Evolutionary conservation across 2,888 invertebrate species (phyloP).

Genomic region (Lepidocyrtinus sp.): DNA sequence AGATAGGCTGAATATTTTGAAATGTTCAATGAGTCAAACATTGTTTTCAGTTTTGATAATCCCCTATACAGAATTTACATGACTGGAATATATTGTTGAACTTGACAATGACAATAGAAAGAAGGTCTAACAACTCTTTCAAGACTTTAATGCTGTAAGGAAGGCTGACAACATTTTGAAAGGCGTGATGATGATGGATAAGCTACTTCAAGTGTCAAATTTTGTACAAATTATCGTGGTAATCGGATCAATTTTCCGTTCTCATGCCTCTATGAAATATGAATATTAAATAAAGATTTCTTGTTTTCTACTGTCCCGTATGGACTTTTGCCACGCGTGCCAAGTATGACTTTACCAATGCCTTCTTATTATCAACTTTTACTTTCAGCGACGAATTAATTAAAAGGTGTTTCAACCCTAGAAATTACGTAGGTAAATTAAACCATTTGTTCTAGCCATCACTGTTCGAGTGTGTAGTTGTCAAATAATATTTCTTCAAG

Average conservation of each 20-base stretch:
- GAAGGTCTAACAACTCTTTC: background rate
- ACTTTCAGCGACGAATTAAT: too few species aligned
- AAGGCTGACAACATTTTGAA: background rate
- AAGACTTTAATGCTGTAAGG: constrained; percentile 29
- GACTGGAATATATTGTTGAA: too few species aligned
- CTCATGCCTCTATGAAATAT: constrained; percentile 23
- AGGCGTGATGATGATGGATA: constrained; percentile 7
- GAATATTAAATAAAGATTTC: background rate
- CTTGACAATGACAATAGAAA: background rate
- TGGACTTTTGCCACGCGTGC: background rate
- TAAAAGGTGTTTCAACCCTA: too few species aligned
- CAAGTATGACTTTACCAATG: background rate
- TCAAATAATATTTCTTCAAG: too few species aligned
- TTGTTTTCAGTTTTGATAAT: too few species aligned
- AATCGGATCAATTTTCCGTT: constrained; percentile 51
- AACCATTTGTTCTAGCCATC: too few species aligned
- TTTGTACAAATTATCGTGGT: constrained; percentile 33
- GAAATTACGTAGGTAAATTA: too few species aligned
- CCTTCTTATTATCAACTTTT: too few species aligned
- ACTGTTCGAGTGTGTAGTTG: too few species aligned
- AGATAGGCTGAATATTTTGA: constrained; percentile 42
- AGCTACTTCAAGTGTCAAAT: background rate
- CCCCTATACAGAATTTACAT: too few species aligned
- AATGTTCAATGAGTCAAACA: too few species aligned
- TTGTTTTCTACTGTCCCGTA: background rate